A percentile compares a stretch with the other conserved stretches of the same genome.
phyloP scores from a whole-genome alignment of 2,113 vertebrate species.

The Gambusia affinis region DNA sequence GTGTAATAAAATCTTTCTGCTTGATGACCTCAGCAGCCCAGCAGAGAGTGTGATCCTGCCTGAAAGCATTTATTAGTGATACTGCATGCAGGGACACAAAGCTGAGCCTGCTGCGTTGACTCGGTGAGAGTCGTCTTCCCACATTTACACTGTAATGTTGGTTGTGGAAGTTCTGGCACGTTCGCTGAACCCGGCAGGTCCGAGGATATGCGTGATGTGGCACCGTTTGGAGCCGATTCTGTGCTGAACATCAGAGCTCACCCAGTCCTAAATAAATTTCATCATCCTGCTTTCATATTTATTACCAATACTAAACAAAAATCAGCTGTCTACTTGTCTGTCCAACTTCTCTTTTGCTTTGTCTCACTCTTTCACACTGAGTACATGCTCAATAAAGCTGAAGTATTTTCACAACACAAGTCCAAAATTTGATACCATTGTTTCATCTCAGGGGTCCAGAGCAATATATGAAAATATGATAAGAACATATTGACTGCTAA shows the following conservation, averaged over 20 bases:
- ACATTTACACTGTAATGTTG: conserved; percentile 49
- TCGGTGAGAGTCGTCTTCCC: conserved; percentile 20
- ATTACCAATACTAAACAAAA: conserved; percentile 54
- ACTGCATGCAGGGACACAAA: conserved; percentile 52
- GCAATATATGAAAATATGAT: conserved; percentile 65
- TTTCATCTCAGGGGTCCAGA: conserved; percentile 44
- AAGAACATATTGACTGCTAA: conserved; percentile 55
- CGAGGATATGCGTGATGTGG: conserved; percentile 21
- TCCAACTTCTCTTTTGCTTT: not conserved
- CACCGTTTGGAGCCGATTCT: conserved; percentile 39
- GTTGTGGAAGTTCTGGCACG: conserved; percentile 56
- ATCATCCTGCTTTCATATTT: conserved; percentile 20
- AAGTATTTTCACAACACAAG: conserved; percentile 40
- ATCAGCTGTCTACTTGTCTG: conserved; percentile 11
- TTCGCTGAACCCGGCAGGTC: conserved; percentile 17
- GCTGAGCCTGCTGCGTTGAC: not conserved
- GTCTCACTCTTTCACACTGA: not conserved
- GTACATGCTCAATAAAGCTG: not conserved
- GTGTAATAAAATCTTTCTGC: not conserved
- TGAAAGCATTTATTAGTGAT: conserved; percentile 47
- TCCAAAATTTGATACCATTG: conserved; percentile 36
- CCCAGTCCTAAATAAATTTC: conserved; percentile 42
- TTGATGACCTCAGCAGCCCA: conserved; percentile 12
- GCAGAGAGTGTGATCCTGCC: not conserved
- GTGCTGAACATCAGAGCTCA: conserved; percentile 47